Evolutionary conservation across 1,140 invertebrate genomes (phyloP).

Genomic region (Lordiphosa clarofinis): DNA sequence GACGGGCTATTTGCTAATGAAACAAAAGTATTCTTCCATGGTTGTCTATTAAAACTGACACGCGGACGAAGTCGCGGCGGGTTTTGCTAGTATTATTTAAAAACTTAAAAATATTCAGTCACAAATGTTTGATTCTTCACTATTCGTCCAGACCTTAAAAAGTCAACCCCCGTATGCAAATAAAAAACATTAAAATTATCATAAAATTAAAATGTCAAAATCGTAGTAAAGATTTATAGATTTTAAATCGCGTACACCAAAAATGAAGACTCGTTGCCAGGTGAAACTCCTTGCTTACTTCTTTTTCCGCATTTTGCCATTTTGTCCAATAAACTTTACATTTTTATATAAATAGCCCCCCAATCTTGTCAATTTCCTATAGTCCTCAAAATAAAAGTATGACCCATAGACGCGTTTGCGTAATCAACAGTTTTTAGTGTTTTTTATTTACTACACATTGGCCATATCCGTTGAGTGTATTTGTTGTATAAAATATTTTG

Average conservation of each 20-base stretch:
- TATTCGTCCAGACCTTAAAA: too few relatives aligned
- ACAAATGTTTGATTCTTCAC: too few relatives aligned
- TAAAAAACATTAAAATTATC: constrained; percentile 44
- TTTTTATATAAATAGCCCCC: constrained; percentile 11
- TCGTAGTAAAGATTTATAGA: constrained; percentile 10
- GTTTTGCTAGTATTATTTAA: too few relatives aligned
- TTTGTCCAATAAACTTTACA: constrained; percentile 20
- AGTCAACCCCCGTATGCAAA: constrained; percentile 1
- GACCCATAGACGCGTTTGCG: constrained; percentile 42
- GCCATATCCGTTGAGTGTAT: constrained; percentile 10
- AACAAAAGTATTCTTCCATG: too few relatives aligned
- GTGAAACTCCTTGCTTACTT: constrained; percentile 14
- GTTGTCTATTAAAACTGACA: too few relatives aligned
- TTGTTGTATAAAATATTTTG: constrained; percentile 55
- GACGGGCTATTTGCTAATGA: too few relatives aligned
- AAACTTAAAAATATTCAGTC: too few relatives aligned
- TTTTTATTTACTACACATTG: constrained; percentile 55
- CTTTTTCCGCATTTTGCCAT: constrained; percentile 35
- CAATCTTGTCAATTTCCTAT: constrained; percentile 17
- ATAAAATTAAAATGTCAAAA: constrained; percentile 7
- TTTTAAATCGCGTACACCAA: too few relatives aligned
- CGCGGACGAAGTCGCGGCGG: too few relatives aligned
- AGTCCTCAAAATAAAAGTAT: constrained; percentile 18
- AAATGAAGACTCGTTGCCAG: too few relatives aligned
- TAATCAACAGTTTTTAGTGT: constrained; percentile 56